Percentiles rank a stretch among this genome's conserved stretches.
These are phyloP conservation scores for Etheostoma perlongum DNA, from an alignment of 2,797 vertebrate species.

Conservation along the genomic window DNA sequence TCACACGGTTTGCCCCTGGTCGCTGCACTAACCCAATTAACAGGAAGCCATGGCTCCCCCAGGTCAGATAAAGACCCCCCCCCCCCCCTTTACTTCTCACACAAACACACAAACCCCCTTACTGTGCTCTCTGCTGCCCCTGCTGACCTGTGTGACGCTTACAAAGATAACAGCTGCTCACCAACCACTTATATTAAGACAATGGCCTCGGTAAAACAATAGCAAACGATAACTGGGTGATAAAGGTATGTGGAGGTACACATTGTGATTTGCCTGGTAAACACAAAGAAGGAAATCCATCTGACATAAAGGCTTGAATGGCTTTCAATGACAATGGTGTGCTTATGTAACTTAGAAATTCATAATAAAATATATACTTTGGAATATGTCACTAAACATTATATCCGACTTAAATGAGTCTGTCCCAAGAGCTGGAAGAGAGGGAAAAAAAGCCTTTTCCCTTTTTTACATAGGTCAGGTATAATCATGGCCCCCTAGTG, in stretches of 20 bases:
- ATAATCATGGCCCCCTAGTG: slow-evolving; percentile 73
- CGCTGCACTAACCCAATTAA: slow-evolving; percentile 84
- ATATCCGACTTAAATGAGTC: background rate
- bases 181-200: slow-evolving; percentile 63
- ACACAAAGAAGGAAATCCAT: slow-evolving; percentile 18
- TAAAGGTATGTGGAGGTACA: slow-evolving; percentile 7
- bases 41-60: slow-evolving; percentile 78
- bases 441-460: background rate
- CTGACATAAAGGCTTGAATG: background rate
- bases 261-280: slow-evolving; percentile 20
- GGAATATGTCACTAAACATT: slow-evolving; percentile 5
- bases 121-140: slow-evolving; percentile 82
- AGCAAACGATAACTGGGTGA: slow-evolving; percentile 29
- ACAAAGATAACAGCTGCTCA: slow-evolving; percentile 74
- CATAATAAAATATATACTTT: background rate
- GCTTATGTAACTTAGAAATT: slow-evolving; percentile 16
- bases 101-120: slow-evolving; percentile 21
- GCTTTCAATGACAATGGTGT: background rate
- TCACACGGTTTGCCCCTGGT: slow-evolving; percentile 81
- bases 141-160: slow-evolving; percentile 79
- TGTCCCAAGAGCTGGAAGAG: slow-evolving; percentile 2
- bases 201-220: slow-evolving; percentile 51
- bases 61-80: slow-evolving; percentile 86
- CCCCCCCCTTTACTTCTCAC: slow-evolving; percentile 41
- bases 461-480: slow-evolving; percentile 51